These are phyloP conservation scores for Rhopilema esculentum DNA, from an alignment of 30 jellyfish, hydroid and myxozoan genomes.

Conservation along the genomic window DNA sequence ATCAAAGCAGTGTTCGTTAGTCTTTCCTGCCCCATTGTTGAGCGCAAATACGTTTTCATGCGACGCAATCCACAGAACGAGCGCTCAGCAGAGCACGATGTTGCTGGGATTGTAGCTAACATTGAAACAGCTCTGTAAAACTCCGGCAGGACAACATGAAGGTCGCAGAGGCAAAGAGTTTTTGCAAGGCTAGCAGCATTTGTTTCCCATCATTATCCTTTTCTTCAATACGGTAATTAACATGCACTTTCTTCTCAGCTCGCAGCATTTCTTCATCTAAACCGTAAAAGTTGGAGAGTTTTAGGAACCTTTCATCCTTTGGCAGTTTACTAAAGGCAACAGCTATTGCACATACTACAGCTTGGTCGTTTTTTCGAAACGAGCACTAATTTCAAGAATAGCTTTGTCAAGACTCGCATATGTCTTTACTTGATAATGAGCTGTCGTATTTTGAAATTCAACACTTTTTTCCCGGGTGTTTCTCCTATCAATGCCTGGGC, in stretches of 20 bases:
- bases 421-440: constrained; percentile 27
- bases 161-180: no score
- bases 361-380: constrained; percentile 38
- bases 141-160: constrained; percentile 53
- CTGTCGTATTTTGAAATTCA: constrained; percentile 17
- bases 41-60: constrained; percentile 24
- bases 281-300: constrained; percentile 20
- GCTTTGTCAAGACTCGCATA: constrained; percentile 50
- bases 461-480: constrained; percentile 34
- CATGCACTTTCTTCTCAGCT: constrained; percentile 47
- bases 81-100: constrained; percentile 38
- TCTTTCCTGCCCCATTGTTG: constrained; percentile 60
- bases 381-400: constrained; percentile 6
- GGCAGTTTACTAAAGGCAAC: constrained; percentile 52
- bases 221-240: neutral
- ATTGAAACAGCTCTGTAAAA: constrained; percentile 38
- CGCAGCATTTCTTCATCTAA: constrained; percentile 44
- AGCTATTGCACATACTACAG: constrained; percentile 59
- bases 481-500: constrained; percentile 69
- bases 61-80: constrained; percentile 42
- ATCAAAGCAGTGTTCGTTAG: constrained; percentile 25
- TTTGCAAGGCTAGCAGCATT: neutral
- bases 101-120: constrained; percentile 54
- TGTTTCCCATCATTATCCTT: constrained; percentile 14
- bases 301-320: constrained; percentile 48